Base-by-base conservation (phyloP, 92 coral and sea anemone genomes). In the Phenganax subtilis region DNA sequence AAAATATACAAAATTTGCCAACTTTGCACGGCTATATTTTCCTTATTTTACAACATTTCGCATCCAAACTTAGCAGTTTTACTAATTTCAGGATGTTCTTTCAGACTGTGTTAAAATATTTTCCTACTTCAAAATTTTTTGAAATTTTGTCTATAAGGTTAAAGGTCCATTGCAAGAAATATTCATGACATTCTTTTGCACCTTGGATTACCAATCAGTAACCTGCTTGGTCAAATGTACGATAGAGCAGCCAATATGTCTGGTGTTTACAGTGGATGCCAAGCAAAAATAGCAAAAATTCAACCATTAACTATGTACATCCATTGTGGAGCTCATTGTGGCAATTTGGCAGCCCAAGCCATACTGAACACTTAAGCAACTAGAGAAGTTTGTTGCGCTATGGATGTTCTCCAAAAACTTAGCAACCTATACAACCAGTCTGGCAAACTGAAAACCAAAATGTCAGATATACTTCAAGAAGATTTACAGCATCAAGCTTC, bases 211-310 rank as follows among this genome's bases (percentile, higher is more conserved):
- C 30, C 57, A 10, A 73, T 73, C 57, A 73, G 59, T 52, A 73
- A 73, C 59, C 55, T 51, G 29, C 58, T 8, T 51, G 77, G 57
- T 10, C 77, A 73, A 20, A 51, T 30, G 29, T 73, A 73, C 51
- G 77, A 73, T 54, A 58, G 77, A 9, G 77, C 77, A 2, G 57
- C 77, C 60, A 73, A 73, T 20, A 6, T 73, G 15, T 51, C 57
- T 73, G 77, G 77, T 12, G 3, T 10, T 52, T 25, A 25, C 74
- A 69, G 10, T 69, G 74, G 74, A 6, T 69, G 51, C 51, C 74
- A 69, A 25, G 10, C 74, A 69, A 69, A 69, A 69, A 69, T 69
- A 25, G 2, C 52, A 25, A 4, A 69, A 69, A 29, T 25, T 3
- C 51, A 69, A 69, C 51, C 51, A 25, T 69, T 25, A 25, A 51